Conservation (phyloP, 2,113 vertebrate species). For the Opisthocomus hoazin region DNA sequence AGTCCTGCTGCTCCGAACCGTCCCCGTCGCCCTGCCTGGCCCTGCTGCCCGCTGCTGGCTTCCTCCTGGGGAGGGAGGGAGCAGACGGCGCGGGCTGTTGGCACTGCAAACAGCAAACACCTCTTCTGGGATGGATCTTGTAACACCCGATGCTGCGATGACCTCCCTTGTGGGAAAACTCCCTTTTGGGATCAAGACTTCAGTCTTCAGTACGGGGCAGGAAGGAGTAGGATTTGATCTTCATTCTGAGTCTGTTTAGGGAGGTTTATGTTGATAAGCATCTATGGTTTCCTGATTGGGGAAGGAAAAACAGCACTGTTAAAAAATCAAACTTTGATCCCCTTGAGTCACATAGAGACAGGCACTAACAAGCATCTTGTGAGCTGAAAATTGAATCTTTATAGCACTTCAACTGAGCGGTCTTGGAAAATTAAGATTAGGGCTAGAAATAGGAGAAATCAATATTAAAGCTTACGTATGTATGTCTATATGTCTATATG, state of each 20-base stretch:
- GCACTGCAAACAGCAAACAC: background rate
- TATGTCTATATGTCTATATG: too few relatives aligned
- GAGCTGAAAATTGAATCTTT: slow-evolving; percentile 30
- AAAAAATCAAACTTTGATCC: slow-evolving; percentile 23
- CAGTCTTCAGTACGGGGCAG: accelerated
- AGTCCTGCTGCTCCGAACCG: background rate
- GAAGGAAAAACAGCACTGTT: background rate
- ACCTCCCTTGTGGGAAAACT: background rate
- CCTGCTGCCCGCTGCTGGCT: too few relatives aligned
- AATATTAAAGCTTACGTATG: background rate
- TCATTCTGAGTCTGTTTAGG: background rate
- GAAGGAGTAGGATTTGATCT: background rate
- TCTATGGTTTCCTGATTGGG: background rate
- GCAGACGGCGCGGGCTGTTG: background rate
- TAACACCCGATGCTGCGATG: background rate
- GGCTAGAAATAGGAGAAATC: background rate
- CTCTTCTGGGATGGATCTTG: background rate
- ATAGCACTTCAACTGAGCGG: background rate
- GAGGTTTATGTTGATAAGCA: background rate
- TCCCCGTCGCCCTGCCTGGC: background rate
- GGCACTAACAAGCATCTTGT: slow-evolving; percentile 6
- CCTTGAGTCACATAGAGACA: background rate
- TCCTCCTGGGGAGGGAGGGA: background rate
- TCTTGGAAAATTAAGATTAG: background rate
- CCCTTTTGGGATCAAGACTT: background rate